A percentile compares a stretch with the other conserved stretches of the same genome.
Evolutionary conservation across 2,113 vertebrate species (phyloP).

Genomic region (Recurvirostra avosetta): DNA sequence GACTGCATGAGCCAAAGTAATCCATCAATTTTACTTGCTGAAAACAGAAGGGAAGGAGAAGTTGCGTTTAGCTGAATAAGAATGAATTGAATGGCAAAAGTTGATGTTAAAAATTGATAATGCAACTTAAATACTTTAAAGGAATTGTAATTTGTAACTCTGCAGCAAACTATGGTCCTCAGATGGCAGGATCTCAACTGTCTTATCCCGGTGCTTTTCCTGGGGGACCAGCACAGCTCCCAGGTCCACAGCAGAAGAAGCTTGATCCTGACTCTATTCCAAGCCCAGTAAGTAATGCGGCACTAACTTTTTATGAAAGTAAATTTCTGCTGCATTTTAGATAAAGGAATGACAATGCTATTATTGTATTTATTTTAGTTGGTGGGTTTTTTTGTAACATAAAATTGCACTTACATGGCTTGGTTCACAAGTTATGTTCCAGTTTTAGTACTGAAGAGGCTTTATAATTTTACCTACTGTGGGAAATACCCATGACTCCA

Average conservation of each 20-base stretch:
- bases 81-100: background rate
- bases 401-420: background rate
- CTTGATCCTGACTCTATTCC: constrained; percentile 91
- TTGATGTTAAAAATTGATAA: background rate
- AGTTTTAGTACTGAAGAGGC: background rate
- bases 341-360: background rate
- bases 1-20: background rate
- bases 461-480: background rate
- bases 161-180: constrained; percentile 82
- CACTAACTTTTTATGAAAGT: background rate
- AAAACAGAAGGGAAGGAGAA: background rate
- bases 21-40: background rate
- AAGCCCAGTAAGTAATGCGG: constrained; percentile 82
- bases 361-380: background rate
- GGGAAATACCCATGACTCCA: background rate
- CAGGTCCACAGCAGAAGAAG: constrained; percentile 87
- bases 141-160: background rate
- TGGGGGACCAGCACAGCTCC: constrained; percentile 73
- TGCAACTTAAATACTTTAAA: background rate
- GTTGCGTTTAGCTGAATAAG: background rate
- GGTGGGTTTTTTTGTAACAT: background rate
- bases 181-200: constrained; percentile 78
- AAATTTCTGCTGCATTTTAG: background rate
- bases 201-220: constrained; percentile 82
- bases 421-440: background rate